phyloP scores from a whole-genome alignment of 2,797 vertebrate species.

The Podarcis siculus region DNA sequence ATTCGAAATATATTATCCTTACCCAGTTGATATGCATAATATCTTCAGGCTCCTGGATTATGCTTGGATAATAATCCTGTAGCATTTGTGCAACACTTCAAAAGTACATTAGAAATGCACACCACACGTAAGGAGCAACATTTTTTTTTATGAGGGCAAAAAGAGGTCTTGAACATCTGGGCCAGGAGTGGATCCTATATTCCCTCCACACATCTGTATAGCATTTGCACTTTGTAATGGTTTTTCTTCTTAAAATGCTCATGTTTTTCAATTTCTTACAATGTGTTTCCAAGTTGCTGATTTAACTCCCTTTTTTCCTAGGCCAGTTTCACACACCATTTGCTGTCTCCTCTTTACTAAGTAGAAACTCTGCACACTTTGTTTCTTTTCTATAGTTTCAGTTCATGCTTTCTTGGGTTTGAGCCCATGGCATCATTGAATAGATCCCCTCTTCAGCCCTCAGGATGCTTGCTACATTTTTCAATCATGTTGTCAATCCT shows the following conservation, averaged over 20 bases:
- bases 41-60: neutral
- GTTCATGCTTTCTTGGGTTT: slow-evolving; percentile 42
- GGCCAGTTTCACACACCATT: neutral
- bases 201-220: neutral
- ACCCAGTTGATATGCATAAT: neutral
- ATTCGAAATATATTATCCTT: neutral
- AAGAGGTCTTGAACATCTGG: neutral
- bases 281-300: neutral
- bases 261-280: neutral
- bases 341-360: slow-evolving; percentile 5
- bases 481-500: neutral
- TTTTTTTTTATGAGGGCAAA: too few species aligned
- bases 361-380: slow-evolving; percentile 6
- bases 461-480: neutral
- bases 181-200: neutral
- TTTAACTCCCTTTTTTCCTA: neutral
- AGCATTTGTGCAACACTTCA: neutral
- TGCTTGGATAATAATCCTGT: neutral
- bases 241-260: neutral
- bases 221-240: neutral
- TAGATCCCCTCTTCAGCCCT: slow-evolving; percentile 45
- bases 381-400: slow-evolving; percentile 25
- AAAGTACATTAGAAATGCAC: accelerated
- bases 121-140: neutral
- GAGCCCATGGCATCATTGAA: slow-evolving; percentile 35